Base-by-base conservation (phyloP, 1,140 invertebrate genomes). In the Latrodectus geometricus region DNA sequence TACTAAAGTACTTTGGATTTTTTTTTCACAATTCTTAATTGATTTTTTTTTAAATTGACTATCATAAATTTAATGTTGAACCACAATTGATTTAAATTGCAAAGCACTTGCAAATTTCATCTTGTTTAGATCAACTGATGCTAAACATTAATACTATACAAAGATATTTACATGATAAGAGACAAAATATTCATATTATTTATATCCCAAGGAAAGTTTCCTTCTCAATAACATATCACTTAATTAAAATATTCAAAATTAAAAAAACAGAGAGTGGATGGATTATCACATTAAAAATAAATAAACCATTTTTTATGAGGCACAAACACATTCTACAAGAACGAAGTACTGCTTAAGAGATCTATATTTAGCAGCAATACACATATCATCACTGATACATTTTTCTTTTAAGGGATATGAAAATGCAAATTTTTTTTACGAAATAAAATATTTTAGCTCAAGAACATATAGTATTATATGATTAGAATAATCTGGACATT, bases 291-390 rank as follows among this genome's bases (percentile, higher is more conserved):
- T 75, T 23, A 75, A 83, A 83, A 75, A 83, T 83, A 83, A 83
- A 75, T 74, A 66, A 66, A 83, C 12, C 8, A 50, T 17, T 50
- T 75, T 49, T 83, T n/a, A 78, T 75, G 56, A 83, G 81, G 81
- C 81, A 83, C 81, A 83, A 83, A 83, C 56, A 75, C 48, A 75
- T 83, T 66, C 56, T 83, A 83, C 56, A 83, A 66, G 72, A 61
- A 83, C 48, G 49, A 20, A 61, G 9, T 65, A 65, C 80, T 69
- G 70, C 69, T 75, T n/a, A 54, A 48, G 54, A 54, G 17, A 56
- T 23, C 73, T 20, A 9, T 21, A 52, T 20, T 14, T 20, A 72
- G 52, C 52, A 73, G 35, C 73, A 61, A 56, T 73, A 23, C 52
- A 73, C 23, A 82, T 69, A 73, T 82, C 69, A 72, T 54, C 54